A percentile compares a stretch with the other conserved stretches of the same genome.
phyloP scores from a whole-genome alignment of 2,888 invertebrate species.

The Drosophila planitibia region DNA sequence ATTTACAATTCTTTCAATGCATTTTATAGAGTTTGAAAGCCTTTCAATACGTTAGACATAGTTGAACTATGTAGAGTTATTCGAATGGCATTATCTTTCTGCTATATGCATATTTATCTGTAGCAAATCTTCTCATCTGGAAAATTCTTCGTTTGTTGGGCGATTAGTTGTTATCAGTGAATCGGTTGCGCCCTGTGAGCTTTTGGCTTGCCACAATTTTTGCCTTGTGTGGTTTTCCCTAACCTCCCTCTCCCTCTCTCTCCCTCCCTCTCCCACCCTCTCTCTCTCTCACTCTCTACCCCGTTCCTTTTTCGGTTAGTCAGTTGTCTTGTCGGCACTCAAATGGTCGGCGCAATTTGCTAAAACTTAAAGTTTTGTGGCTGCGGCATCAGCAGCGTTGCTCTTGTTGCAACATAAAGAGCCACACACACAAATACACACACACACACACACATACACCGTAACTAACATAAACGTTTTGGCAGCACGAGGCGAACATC shows the following conservation, averaged over 20 bases:
- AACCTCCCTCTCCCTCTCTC: neutral
- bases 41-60: neutral
- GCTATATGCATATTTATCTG: neutral
- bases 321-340: slow-evolving; percentile 26
- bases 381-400: slow-evolving; percentile 39
- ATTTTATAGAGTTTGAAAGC: neutral
- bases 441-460: slow-evolving; percentile 30
- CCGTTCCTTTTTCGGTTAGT: neutral
- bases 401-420: slow-evolving; percentile 62
- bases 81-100: neutral
- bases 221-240: slow-evolving; percentile 58
- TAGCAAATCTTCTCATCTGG: neutral
- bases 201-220: slow-evolving; percentile 61
- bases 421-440: slow-evolving; percentile 21
- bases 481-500: slow-evolving; percentile 38
- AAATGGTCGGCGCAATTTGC: slow-evolving; percentile 68
- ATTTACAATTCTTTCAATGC: neutral
- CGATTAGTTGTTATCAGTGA: slow-evolving; percentile 43
- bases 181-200: slow-evolving; percentile 45
- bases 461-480: slow-evolving; percentile 57
- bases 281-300: neutral
- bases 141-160: neutral
- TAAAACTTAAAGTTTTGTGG: slow-evolving; percentile 74
- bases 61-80: neutral
- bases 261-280: neutral